These are phyloP conservation scores for Clarias magur DNA, from an alignment of 2,113 vertebrate species.

Conservation along the genomic window DNA sequence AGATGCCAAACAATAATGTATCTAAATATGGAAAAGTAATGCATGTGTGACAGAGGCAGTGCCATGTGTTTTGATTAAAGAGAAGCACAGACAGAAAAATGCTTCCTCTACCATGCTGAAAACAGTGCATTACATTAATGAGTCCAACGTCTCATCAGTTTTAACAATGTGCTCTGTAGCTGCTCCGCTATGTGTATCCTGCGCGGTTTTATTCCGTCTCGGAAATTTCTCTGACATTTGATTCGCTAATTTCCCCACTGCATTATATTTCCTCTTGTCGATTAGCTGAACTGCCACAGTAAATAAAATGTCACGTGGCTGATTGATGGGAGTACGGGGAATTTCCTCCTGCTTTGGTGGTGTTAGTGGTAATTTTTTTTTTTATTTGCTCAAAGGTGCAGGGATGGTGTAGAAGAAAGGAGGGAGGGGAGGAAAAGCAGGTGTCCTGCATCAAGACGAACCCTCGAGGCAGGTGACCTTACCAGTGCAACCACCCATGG, in stretches of 20 bases:
- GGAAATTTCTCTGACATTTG: conserved; percentile 4
- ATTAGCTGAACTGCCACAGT: conserved; percentile 47
- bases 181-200: neutral
- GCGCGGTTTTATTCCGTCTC: neutral
- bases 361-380: conserved; percentile 33
- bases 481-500: neutral
- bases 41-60: conserved; percentile 61
- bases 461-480: conserved; percentile 37
- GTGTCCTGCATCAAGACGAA: conserved; percentile 55
- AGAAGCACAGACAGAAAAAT: conserved; percentile 34
- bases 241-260: conserved; percentile 48
- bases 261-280: conserved; percentile 58
- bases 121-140: conserved; percentile 27
- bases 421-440: conserved; percentile 27
- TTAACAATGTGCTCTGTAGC: neutral
- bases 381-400: conserved; percentile 4
- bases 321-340: conserved; percentile 38
- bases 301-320: conserved; percentile 45
- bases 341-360: conserved; percentile 33
- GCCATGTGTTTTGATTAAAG: conserved; percentile 44
- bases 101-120: conserved; percentile 19
- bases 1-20: conserved; percentile 69
- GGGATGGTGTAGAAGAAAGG: conserved; percentile 24
- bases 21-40: conserved; percentile 75
- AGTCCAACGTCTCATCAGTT: conserved; percentile 13